Evolutionary conservation across 2,888 invertebrate species (phyloP), one percentile per base, ranked within the genome.

Genomic region (Dasypogon diadema): DNA sequence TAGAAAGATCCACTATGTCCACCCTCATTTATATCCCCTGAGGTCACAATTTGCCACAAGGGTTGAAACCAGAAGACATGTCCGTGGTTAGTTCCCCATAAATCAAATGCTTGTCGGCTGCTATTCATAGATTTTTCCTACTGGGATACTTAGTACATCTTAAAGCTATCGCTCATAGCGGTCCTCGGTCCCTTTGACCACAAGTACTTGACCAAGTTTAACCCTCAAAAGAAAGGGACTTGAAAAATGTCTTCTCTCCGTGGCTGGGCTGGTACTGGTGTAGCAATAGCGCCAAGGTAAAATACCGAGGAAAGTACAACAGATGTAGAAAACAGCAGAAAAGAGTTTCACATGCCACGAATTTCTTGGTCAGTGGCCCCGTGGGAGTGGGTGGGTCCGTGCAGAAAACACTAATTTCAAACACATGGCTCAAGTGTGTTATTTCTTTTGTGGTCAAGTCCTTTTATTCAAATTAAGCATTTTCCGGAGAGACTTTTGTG

Each of bases 11-110:
- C 30, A 34, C 2, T 26, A 48, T 70, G 78, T 77, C 76, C 76
- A 76, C 74, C 76, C 77, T 77, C 74, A 73, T 76, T 77, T 73
- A 60, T 70, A 75, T 77, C 78, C 78, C 78, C 58, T 77, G 78
- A 77, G 78, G 77, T 79, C 77, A 75, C 75, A 76, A 78, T 78
- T 77, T 75, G 74, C 77, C 77, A 76, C 76, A 77, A 77, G 77
- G 77, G 77, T 77, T 77, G 77, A 76, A 75, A 77, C 73, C 74
- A 75, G 76, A 77, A 58, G 76, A 76, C 76, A 76, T 75, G 75
- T 75, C 55, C 16, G 77, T 72, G 77, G 76, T 75, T 72, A 72
- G 54, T 75, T 75, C 55, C 76, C 74, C 78, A 78, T 78, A 78
- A 78, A 78, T 78, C 78, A 78, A 78, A 74, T 22, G 73, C 56